Evolutionary conservation across 2,113 vertebrate species (phyloP).

Genomic region (Crotalus horridus): DNA sequence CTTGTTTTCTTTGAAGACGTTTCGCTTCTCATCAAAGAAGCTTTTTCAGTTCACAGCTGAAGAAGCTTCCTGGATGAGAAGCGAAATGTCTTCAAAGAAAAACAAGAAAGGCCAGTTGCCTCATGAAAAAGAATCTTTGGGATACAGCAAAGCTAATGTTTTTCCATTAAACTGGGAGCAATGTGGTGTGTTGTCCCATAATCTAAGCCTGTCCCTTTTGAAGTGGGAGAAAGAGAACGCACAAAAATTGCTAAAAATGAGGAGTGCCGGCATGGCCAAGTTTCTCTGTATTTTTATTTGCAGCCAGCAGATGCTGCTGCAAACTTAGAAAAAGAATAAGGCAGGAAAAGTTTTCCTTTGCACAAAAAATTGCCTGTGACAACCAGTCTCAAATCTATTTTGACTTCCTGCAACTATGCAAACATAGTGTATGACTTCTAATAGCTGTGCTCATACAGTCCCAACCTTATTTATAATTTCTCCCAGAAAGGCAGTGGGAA

Average conservation of each 20-base stretch:
- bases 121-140: too few species aligned
- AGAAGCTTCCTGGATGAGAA: too few species aligned
- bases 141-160: not conserved
- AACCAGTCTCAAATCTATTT: not conserved
- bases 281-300: not conserved
- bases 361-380: rapidly evolving
- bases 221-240: not conserved
- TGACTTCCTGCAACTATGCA: too few species aligned
- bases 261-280: not conserved
- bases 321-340: not conserved
- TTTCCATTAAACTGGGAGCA: not conserved
- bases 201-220: not conserved
- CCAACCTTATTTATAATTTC: not conserved
- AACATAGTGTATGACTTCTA: rapidly evolving
- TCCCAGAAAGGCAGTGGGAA: not conserved
- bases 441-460: not conserved
- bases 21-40: too few species aligned
- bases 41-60: too few species aligned
- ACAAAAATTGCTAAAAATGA: not conserved
- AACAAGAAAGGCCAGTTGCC: too few species aligned
- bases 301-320: slow-evolving; percentile 47
- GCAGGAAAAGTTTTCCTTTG: not conserved
- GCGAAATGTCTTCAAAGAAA: too few species aligned
- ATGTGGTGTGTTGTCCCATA: too few species aligned
- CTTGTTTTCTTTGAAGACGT: too few species aligned